phyloP scores from a whole-genome alignment of 2,888 invertebrate species.

The Diadromus collaris region DNA sequence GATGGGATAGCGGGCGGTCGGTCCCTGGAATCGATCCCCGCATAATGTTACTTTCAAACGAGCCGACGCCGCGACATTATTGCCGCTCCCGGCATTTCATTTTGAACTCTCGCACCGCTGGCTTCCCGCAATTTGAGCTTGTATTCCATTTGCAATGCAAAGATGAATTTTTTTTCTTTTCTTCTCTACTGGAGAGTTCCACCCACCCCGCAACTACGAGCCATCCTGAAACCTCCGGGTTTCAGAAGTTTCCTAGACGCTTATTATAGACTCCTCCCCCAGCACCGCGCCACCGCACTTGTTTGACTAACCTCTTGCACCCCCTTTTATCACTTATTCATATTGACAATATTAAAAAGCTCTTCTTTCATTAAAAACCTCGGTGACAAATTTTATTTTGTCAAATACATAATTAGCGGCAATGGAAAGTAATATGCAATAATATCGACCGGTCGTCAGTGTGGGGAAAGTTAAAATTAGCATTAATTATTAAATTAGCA shows the following conservation, averaged over 20 bases:
- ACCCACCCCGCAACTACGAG: constrained; percentile 1
- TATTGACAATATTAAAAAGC: neutral
- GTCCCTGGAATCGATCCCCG: constrained; percentile 55
- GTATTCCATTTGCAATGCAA: constrained; percentile 66
- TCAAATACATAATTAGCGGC: too few species aligned
- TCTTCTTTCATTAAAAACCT: neutral
- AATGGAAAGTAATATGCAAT: neutral
- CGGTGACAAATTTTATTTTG: neutral
- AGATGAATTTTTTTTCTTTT: constrained; percentile 55
- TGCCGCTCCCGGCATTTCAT: constrained; percentile 64
- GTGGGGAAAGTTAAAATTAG: neutral
- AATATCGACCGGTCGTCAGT: neutral
- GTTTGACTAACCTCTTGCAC: constrained; percentile 24
- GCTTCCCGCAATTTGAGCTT: constrained; percentile 64
- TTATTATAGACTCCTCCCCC: constrained; percentile 19
- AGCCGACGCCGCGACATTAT: constrained; percentile 58
- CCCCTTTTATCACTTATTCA: constrained; percentile 1
- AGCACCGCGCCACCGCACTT: constrained; percentile 14
- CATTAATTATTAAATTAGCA: neutral
- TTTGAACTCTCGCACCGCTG: constrained; percentile 57
- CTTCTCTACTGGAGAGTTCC: constrained; percentile 22
- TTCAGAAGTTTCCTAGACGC: constrained; percentile 17
- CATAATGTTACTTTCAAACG: constrained; percentile 62
- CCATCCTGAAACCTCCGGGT: constrained; percentile 11
- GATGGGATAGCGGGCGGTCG: constrained; percentile 33